Conservation (phyloP, 2,113 vertebrate genomes). For the Phaethornis superciliosus region DNA sequence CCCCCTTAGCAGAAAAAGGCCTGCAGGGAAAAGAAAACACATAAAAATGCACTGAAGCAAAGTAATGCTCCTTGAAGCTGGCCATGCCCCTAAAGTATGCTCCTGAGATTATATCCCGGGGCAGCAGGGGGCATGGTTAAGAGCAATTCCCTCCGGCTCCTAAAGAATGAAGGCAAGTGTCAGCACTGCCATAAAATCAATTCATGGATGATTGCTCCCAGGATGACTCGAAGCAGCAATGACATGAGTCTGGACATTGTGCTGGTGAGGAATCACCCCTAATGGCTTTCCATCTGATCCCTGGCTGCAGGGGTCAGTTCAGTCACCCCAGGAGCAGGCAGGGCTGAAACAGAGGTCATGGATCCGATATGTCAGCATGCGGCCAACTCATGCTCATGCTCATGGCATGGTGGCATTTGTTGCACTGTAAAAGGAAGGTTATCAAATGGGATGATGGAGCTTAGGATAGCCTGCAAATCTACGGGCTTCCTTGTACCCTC, state of each 20-base stretch:
- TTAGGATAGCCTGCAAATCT: background rate
- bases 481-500: background rate
- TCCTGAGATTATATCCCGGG: constrained; percentile 55
- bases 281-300: constrained; percentile 43
- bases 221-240: constrained; percentile 37
- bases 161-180: constrained; percentile 57
- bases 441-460: background rate
- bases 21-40: constrained; percentile 50
- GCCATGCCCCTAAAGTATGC: constrained; percentile 53
- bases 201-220: constrained; percentile 56
- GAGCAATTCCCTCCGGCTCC: constrained; percentile 21
- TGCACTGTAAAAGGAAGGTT: background rate
- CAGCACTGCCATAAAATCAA: constrained; percentile 49
- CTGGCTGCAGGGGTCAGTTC: constrained; percentile 33
- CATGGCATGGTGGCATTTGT: background rate
- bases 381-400: background rate
- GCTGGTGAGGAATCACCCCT: constrained; percentile 40
- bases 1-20: constrained; percentile 28
- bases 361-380: background rate
- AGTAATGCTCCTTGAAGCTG: constrained; percentile 62
- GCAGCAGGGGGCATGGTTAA: constrained; percentile 41
- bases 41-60: constrained; percentile 60
- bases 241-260: constrained; percentile 30
- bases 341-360: background rate
- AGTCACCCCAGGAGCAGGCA: accelerated